Conservation (phyloP, 2,797 vertebrate genomes). For the Eutrigla gurnardus region DNA sequence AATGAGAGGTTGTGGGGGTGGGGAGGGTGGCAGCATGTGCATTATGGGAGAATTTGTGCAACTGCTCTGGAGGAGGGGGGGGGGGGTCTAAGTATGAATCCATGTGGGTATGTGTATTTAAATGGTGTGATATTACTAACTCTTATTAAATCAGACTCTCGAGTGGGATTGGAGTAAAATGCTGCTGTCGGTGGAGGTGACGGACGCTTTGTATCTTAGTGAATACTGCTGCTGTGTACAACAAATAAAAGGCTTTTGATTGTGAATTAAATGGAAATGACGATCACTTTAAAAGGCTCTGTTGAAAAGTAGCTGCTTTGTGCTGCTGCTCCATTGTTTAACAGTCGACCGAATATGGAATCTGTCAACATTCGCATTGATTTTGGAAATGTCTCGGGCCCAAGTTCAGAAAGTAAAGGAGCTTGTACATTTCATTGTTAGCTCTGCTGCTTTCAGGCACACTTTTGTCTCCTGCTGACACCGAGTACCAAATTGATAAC, state of each 20-base stretch:
- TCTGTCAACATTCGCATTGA: background rate
- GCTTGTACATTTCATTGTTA: background rate
- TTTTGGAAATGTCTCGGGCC: background rate
- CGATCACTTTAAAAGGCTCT: slow-evolving; percentile 28
- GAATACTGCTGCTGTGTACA: background rate
- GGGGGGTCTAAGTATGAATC: slow-evolving; percentile 43
- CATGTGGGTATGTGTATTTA: slow-evolving; percentile 35
- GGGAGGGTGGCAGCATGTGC: slow-evolving; percentile 15
- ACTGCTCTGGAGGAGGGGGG: slow-evolving; percentile 8
- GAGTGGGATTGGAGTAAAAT: slow-evolving; percentile 6
- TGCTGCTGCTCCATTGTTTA: background rate
- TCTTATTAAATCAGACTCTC: slow-evolving; percentile 34
- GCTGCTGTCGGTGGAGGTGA: background rate
- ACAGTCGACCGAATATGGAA: background rate
- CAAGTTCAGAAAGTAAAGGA: too few species aligned
- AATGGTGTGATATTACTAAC: slow-evolving; percentile 36
- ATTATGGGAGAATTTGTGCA: slow-evolving; percentile 5
- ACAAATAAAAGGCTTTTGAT: slow-evolving; percentile 11
- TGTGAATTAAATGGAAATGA: slow-evolving; percentile 37
- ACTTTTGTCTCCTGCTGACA: background rate
- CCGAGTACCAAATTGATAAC: background rate
- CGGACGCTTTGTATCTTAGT: slow-evolving; percentile 20
- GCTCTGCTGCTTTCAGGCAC: background rate
- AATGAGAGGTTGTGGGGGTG: slow-evolving; percentile 35
- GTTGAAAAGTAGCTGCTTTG: slow-evolving; percentile 10